These are phyloP conservation scores for Balearica regulorum DNA, from an alignment of 2,797 vertebrate species.

Conservation along the genomic window DNA sequence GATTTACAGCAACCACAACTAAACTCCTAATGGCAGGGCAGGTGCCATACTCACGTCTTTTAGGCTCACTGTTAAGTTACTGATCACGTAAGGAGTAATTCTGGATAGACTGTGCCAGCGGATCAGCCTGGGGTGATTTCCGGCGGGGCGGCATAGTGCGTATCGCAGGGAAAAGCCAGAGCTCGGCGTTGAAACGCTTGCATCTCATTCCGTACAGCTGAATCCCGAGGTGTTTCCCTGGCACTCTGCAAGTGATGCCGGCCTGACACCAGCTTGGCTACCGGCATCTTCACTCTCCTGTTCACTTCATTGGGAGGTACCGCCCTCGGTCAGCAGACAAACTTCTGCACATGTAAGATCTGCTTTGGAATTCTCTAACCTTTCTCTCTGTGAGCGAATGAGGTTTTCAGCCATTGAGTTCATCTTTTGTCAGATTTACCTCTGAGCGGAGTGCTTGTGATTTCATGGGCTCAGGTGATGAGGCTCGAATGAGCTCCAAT, in stretches of 20 bases:
- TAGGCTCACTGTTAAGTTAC: neutral
- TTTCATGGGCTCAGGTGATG: neutral
- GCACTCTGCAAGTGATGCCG: neutral
- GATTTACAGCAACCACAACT: neutral
- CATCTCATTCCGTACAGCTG: fast-evolving
- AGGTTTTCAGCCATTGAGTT: neutral
- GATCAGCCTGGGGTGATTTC: neutral
- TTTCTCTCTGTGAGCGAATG: neutral
- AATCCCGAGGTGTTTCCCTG: neutral
- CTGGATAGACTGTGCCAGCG: neutral
- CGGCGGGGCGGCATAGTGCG: fast-evolving
- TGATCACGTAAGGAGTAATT: neutral
- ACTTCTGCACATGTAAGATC: neutral
- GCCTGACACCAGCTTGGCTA: neutral
- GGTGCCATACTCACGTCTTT: neutral
- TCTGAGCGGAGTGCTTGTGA: neutral
- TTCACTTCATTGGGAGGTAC: fast-evolving
- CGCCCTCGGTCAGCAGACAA: neutral
- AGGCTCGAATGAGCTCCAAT: neutral
- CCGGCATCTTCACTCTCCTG: neutral
- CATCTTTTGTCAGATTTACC: neutral
- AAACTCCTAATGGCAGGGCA: neutral
- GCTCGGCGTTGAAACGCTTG: fast-evolving
- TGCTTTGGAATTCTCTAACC: neutral
- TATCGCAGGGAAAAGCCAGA: neutral